Conservation (phyloP, 2,888 invertebrate species). For the Drosophila formosana region DNA sequence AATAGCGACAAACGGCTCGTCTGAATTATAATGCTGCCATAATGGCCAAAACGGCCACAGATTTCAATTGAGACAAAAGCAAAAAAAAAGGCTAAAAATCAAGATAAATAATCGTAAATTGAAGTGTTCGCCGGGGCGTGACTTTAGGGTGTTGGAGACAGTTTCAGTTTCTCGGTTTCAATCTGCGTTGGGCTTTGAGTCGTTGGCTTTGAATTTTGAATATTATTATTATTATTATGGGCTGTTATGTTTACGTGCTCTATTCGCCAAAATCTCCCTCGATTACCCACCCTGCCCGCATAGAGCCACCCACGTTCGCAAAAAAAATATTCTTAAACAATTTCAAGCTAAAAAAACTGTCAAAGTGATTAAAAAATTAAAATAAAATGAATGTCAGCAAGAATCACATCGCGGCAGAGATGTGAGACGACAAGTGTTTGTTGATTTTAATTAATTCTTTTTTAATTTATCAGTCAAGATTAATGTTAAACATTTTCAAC, state of each 20-base stretch:
- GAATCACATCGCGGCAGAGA: conserved; percentile 42
- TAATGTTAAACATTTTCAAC: conserved; percentile 74
- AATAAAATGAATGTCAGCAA: conserved; percentile 52
- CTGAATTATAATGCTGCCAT: conserved; percentile 54
- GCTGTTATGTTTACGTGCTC: conserved; percentile 68
- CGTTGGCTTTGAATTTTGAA: conserved; percentile 43
- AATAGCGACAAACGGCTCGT: conserved; percentile 46
- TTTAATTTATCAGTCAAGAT: conserved; percentile 79
- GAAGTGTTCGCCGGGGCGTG: conserved; percentile 69
- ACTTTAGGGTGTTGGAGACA: conserved; percentile 69
- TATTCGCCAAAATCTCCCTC: conserved; percentile 50
- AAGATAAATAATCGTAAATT: conserved; percentile 54
- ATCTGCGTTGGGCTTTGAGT: conserved; percentile 30
- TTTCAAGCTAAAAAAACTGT: conserved; percentile 49
- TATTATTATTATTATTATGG: conserved; percentile 53
- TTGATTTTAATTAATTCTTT: conserved; percentile 76
- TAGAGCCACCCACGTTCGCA: conserved; percentile 49
- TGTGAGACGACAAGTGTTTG: conserved; percentile 63
- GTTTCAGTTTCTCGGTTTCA: conserved; percentile 36
- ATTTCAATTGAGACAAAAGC: conserved; percentile 37
- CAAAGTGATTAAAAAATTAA: conserved; percentile 58
- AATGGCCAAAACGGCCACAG: conserved; percentile 30
- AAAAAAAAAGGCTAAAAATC: conserved; percentile 51
- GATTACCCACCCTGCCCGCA: conserved; percentile 42
- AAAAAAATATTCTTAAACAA: conserved; percentile 40